Conservation (phyloP, 2,113 vertebrate species). For the Callopanchax toddi region DNA sequence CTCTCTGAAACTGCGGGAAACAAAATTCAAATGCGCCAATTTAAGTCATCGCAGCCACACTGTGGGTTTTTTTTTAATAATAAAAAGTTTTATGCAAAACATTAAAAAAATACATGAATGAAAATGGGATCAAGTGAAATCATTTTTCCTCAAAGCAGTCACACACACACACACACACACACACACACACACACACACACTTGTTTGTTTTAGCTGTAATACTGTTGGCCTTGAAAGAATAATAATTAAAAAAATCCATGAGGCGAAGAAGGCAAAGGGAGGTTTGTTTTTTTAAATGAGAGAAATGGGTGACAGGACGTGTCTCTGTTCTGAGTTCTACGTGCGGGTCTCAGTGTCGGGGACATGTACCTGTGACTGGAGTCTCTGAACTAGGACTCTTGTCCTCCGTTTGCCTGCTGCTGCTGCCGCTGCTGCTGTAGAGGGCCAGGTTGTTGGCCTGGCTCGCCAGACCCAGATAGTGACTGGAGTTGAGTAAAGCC, state of each 20-base stretch:
- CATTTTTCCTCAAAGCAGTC: too few species aligned
- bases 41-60: conserved; percentile 35
- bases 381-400: conserved; percentile 85
- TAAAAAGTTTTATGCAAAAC: conserved; percentile 36
- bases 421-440: conserved; percentile 86
- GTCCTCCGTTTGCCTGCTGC: conserved; percentile 84
- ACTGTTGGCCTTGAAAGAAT: conserved; percentile 56
- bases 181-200: conserved; percentile 45
- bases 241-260: conserved; percentile 40
- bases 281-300: conserved; percentile 62
- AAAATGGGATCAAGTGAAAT: neutral
- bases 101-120: conserved; percentile 21
- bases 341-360: conserved; percentile 79
- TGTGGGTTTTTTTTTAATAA: conserved; percentile 16
- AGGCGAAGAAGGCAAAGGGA: conserved; percentile 43
- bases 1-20: conserved; percentile 84
- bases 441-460: conserved; percentile 83
- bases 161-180: conserved; percentile 20
- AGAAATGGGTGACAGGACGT: conserved; percentile 39
- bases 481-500: conserved; percentile 91
- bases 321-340: conserved; percentile 56
- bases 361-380: conserved; percentile 89
- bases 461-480: conserved; percentile 90
- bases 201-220: conserved; percentile 51
- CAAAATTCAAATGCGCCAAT: conserved; percentile 60